Evolutionary conservation across 1,140 invertebrate genomes (phyloP), one percentile per base, ranked within the genome.

Genomic region (Metaphire vulgaris): DNA sequence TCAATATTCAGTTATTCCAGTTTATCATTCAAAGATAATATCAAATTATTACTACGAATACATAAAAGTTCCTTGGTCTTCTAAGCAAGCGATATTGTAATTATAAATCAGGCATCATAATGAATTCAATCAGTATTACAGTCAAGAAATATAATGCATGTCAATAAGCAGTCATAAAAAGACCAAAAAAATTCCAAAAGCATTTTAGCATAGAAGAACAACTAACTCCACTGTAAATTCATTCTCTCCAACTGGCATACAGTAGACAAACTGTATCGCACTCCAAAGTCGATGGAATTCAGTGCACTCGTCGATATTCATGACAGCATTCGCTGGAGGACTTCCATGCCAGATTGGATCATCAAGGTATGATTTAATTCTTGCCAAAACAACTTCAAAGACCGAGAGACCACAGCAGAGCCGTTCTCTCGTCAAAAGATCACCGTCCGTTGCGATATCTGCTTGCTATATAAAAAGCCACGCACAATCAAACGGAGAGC

Each of bases 201-300:
- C 33, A 1, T 41, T 64, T 64, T 16, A 64, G n/a, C 6, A 31
- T 26, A 14, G 31, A 72, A 41, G 26, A 64, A 28, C 28, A 32
- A 91, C 92, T 90, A 88, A 95, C 93, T 99, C 96, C 1, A 98
- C 93, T 31, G 96, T 98, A 82, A 95, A 98, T 87, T 98, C 95
- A 28, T 95, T 96, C 80, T 97, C 94, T n/a, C 92, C 93, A 75
- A 97, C 94, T 0, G 97, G 96, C 82, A 97, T 96, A 83, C 95
- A 98, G 85, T 97, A 98, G 26, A 98, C 93, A 89, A 99, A 99
- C 87, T 99, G 97, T 21, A 99, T 88, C 0, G 96, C 96, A 2
- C 96, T 98, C 97, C 97, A 99, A 32, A 99, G 87, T 56, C 96
- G 89, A 88, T 99, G 96, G 85, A 99, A 99, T 88, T 99, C 97